Percentiles rank a stretch among this genome's conserved stretches.
These are phyloP conservation scores for Nasonia longicornis DNA, from an alignment of 1,140 invertebrate species.

Conservation along the genomic window DNA sequence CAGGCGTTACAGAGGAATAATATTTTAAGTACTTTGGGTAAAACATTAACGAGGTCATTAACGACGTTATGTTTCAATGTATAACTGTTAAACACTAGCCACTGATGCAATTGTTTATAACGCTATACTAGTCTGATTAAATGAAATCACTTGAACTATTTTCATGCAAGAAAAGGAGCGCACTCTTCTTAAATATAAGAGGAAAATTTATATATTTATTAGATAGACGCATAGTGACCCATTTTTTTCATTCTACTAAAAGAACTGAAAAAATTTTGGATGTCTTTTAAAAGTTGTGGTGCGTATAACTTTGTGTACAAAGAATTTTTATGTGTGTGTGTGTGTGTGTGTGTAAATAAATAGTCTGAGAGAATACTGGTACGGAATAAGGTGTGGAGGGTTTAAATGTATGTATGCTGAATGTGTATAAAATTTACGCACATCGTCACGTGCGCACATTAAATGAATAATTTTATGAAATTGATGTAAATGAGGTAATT, in stretches of 20 bases:
- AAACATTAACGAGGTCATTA: constrained; percentile 40
- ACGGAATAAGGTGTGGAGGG: constrained; percentile 12
- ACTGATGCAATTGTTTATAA: constrained; percentile 51
- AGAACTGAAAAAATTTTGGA: constrained; percentile 37
- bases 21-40: constrained; percentile 46
- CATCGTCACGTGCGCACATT: constrained; percentile 29
- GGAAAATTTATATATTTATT: constrained; percentile 57
- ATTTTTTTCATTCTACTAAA: constrained; percentile 50
- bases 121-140: constrained; percentile 59
- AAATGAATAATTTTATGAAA: constrained; percentile 39
- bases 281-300: constrained; percentile 21
- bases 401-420: constrained; percentile 23
- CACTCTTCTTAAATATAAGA: constrained; percentile 34
- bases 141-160: constrained; percentile 48
- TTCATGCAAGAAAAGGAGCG: constrained; percentile 42
- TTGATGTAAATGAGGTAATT: constrained; percentile 34
- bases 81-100: constrained; percentile 56
- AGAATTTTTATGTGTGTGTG: constrained; percentile 24
- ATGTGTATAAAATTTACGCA: constrained; percentile 19
- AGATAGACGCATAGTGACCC: constrained; percentile 49
- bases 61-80: constrained; percentile 48
- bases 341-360: constrained; percentile 41
- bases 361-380: constrained; percentile 18
- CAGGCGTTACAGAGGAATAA: constrained; percentile 55
- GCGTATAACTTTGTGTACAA: constrained; percentile 29